phyloP scores from a whole-genome alignment of 2,888 invertebrate genomes.

The Chamaedrilus cognettii region DNA sequence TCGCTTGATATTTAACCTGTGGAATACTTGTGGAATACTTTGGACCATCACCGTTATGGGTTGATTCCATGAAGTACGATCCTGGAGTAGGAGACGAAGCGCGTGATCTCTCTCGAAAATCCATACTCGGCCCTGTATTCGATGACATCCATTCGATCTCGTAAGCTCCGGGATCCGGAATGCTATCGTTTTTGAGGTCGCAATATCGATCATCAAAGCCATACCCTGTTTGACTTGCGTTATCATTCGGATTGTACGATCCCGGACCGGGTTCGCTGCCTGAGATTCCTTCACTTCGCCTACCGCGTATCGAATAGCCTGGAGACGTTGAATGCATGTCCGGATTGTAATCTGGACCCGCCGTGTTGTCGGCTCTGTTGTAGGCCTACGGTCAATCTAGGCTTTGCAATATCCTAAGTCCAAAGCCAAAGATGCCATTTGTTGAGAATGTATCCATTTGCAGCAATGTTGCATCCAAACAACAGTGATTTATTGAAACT shows the following conservation, averaged over 20 bases:
- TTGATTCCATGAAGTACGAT: neutral
- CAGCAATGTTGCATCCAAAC: no score
- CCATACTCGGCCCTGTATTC: neutral
- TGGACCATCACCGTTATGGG: no score
- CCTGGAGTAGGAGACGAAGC: neutral
- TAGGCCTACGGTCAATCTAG: no score
- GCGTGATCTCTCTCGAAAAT: neutral
- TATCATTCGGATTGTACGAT: neutral
- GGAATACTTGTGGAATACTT: no score
- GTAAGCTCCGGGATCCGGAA: neutral
- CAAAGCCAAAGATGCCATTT: no score
- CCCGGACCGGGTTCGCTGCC: neutral
- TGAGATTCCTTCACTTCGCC: neutral
- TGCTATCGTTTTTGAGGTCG: neutral
- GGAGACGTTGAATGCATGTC: neutral
- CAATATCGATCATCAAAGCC: neutral
- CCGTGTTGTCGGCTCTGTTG: no score
- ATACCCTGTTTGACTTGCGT: neutral
- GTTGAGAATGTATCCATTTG: no score
- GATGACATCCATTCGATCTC: neutral
- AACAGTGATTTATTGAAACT: no score
- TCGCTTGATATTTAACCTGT: no score
- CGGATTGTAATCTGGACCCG: neutral
- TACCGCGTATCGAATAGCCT: neutral
- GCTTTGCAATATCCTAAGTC: no score